Conservation (phyloP, 2,113 vertebrate species). For the Oreocharis arfaki region DNA sequence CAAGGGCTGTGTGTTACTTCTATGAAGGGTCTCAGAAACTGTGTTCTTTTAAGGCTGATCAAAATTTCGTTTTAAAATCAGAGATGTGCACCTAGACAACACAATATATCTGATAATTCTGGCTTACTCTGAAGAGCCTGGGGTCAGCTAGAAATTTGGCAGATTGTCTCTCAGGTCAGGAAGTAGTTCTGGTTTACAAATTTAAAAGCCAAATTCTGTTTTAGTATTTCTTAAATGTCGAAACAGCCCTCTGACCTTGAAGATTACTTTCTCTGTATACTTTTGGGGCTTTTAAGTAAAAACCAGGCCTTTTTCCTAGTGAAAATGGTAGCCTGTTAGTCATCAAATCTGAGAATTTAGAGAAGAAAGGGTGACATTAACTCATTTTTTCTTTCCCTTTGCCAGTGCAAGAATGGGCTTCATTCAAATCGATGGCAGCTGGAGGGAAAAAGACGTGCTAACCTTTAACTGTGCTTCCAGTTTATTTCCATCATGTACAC, state of each 20-base stretch:
- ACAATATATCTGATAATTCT: conserved; percentile 42
- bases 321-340: conserved; percentile 8
- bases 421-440: background rate
- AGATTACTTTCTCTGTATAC: conserved; percentile 15
- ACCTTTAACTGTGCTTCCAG: background rate
- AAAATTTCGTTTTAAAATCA: conserved; percentile 55
- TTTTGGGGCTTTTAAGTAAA: conserved; percentile 1
- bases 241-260: conserved; percentile 26
- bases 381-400: background rate
- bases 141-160: conserved; percentile 64
- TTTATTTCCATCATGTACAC: background rate
- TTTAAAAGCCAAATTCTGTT: conserved; percentile 70
- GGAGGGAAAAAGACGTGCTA: background rate
- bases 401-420: background rate
- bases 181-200: conserved; percentile 68
- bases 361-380: background rate
- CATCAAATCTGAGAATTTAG: background rate
- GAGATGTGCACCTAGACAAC: background rate
- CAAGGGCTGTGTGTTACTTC: conserved; percentile 30
- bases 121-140: conserved; percentile 62
- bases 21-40: conserved; percentile 19
- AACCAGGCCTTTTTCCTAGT: background rate
- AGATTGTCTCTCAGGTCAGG: conserved; percentile 63
- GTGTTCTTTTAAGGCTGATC: conserved; percentile 44
- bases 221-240: conserved; percentile 43